phyloP scores from a whole-genome alignment of 2,797 vertebrate genomes.

The Tragelaphus eurycerus region DNA sequence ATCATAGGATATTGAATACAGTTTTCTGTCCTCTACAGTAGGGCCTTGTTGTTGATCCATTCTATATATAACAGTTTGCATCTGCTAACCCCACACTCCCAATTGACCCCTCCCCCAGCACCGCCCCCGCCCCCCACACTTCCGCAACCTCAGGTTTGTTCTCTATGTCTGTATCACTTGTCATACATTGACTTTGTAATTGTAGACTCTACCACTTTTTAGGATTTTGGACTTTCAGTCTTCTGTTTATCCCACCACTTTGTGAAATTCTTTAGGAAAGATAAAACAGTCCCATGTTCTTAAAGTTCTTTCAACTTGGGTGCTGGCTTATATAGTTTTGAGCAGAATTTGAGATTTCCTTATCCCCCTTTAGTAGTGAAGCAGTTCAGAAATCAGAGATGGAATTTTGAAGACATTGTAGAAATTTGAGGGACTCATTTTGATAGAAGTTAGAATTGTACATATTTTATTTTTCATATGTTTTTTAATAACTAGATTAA shows the following conservation, averaged over 20 bases:
- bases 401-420: background rate
- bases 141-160: background rate
- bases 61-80: background rate
- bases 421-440: slow-evolving; percentile 14
- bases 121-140: no score
- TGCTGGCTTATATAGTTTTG: background rate
- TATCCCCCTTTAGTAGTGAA: background rate
- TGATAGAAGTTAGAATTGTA: background rate
- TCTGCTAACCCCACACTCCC: background rate
- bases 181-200: background rate
- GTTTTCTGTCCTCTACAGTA: background rate
- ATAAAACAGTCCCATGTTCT: background rate
- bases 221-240: background rate
- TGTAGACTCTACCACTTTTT: background rate
- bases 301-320: background rate
- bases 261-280: slow-evolving; percentile 24
- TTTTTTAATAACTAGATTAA: slow-evolving; percentile 1
- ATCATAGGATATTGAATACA: background rate
- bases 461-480: background rate
- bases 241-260: background rate
- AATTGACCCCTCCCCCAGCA: background rate
- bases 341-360: background rate
- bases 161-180: background rate
- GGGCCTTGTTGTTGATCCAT: background rate
- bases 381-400: background rate